Conservation (phyloP, 1,140 invertebrate genomes). For the Acromyrmex charruanus region DNA sequence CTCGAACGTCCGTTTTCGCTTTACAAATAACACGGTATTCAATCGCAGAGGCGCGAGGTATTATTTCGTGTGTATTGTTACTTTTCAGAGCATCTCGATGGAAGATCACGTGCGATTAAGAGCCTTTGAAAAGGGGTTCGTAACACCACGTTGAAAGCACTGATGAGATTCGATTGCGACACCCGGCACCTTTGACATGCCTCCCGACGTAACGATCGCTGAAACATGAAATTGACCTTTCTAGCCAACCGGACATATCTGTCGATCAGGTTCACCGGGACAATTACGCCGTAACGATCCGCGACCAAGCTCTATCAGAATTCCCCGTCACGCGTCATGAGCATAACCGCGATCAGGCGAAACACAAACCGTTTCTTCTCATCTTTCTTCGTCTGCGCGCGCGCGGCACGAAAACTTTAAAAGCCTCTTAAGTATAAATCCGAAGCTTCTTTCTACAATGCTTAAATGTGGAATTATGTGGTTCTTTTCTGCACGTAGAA, state of each 20-base stretch:
- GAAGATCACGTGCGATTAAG: constrained; percentile 45
- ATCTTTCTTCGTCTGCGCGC: constrained; percentile 16
- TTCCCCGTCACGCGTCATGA: constrained; percentile 77
- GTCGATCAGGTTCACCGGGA: constrained; percentile 70
- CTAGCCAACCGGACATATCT: constrained; percentile 67
- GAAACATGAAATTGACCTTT: constrained; percentile 75
- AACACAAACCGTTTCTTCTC: constrained; percentile 66
- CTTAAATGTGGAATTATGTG: constrained; percentile 33
- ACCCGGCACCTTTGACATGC: constrained; percentile 55
- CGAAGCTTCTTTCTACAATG: constrained; percentile 11
- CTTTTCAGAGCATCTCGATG: constrained; percentile 28
- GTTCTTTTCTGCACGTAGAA: neutral
- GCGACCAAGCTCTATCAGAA: constrained; percentile 76
- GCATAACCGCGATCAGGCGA: constrained; percentile 71
- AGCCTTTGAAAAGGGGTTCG: constrained; percentile 29
- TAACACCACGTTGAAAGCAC: constrained; percentile 53
- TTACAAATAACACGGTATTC: constrained; percentile 45
- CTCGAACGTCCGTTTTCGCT: neutral
- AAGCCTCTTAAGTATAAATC: constrained; percentile 40
- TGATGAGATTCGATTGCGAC: constrained; percentile 66
- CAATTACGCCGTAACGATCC: constrained; percentile 78
- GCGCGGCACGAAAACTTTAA: constrained; percentile 30
- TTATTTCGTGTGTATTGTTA: constrained; percentile 47
- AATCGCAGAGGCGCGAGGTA: constrained; percentile 29
- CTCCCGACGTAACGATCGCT: constrained; percentile 63